Evolutionary conservation across 1,140 invertebrate genomes (phyloP).

Genomic region (Drosophila albomicans): DNA sequence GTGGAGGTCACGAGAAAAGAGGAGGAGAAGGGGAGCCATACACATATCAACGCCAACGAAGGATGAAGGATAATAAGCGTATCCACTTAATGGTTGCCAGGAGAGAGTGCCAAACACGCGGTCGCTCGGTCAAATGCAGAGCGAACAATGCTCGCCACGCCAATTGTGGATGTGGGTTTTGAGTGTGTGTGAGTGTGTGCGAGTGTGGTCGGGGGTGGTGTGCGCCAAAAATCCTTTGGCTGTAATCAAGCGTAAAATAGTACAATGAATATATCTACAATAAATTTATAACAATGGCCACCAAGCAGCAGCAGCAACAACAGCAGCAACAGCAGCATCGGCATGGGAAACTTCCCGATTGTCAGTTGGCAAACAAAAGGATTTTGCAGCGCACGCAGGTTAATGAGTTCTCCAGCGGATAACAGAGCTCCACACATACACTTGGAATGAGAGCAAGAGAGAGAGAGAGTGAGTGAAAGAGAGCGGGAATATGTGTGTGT

Average conservation of each 20-base stretch:
- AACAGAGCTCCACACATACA: conserved; percentile 12
- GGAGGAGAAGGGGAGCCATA: background rate
- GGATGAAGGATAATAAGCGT: conserved; percentile 82
- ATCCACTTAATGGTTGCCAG: conserved; percentile 81
- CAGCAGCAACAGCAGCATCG: background rate
- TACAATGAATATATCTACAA: conserved; percentile 84
- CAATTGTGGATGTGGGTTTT: background rate
- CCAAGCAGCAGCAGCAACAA: conserved; percentile 13
- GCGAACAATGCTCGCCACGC: conserved; percentile 55
- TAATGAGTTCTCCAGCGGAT: conserved; percentile 63
- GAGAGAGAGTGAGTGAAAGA: conserved; percentile 1
- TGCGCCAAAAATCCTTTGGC: conserved; percentile 72
- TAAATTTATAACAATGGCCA: conserved; percentile 76
- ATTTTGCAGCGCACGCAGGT: conserved; percentile 61
- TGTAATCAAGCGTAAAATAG: conserved; percentile 82
- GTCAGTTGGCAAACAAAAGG: conserved; percentile 74
- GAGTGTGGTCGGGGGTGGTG: conserved; percentile 14
- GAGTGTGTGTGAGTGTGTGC: conserved; percentile 40
- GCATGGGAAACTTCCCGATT: conserved; percentile 61
- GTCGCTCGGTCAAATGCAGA: conserved; percentile 75
- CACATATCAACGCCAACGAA: conserved; percentile 75
- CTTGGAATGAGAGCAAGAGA: background rate
- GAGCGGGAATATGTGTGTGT: conserved; percentile 29
- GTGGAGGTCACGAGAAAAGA: background rate
- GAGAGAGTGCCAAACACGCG: conserved; percentile 77